phyloP scores from a whole-genome alignment of 2,797 vertebrate genomes.

The Helostoma temminkii region DNA sequence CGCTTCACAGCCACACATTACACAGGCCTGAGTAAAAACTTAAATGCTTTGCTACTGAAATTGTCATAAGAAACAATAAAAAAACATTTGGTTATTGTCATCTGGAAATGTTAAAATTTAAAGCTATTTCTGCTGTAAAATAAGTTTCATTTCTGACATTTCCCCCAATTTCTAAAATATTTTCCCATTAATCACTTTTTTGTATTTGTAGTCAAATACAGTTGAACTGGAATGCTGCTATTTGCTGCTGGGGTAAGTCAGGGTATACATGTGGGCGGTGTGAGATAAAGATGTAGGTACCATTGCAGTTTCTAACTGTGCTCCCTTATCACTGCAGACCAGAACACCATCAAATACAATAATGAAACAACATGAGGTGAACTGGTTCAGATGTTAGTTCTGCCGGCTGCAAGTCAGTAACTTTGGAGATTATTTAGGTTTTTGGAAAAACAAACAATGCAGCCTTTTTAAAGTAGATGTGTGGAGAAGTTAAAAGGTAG shows the following conservation, averaged over 20 bases:
- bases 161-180: background rate
- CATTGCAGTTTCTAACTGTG: constrained; percentile 30
- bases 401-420: constrained; percentile 34
- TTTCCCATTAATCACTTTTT: constrained; percentile 14
- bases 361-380: constrained; percentile 35
- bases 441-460: constrained; percentile 34
- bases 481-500: constrained; percentile 42
- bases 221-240: constrained; percentile 1
- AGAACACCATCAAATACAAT: constrained; percentile 55
- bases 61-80: background rate
- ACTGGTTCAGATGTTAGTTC: constrained; percentile 7
- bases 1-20: constrained; percentile 33
- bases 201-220: constrained; percentile 15
- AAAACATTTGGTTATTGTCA: background rate
- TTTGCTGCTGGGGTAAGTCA: constrained; percentile 23
- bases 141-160: background rate
- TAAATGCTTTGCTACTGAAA: constrained; percentile 14
- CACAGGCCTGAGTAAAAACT: constrained; percentile 38
- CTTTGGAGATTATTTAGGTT: constrained; percentile 11
- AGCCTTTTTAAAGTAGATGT: background rate
- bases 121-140: background rate
- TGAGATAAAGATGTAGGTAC: constrained; percentile 64
- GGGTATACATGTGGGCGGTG: constrained; percentile 37
- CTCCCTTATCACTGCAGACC: constrained; percentile 61
- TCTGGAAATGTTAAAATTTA: too few relatives aligned